Base-by-base conservation (phyloP, 2,797 vertebrate genomes). In the Sebastes dallii region DNA sequence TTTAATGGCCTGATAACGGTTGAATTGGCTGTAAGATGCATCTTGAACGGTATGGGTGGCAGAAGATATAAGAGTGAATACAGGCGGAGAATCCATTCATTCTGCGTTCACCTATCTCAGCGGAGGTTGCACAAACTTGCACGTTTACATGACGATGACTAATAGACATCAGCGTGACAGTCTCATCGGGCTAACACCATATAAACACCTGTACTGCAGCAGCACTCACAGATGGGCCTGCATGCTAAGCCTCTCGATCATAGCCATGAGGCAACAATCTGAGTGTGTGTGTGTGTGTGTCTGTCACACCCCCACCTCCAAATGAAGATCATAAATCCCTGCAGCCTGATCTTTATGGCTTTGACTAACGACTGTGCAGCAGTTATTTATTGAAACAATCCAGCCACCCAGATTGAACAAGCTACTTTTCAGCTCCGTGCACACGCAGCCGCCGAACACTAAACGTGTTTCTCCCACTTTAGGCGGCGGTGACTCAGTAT, bases 331-430 rank as follows among this genome's bases (percentile, higher is more conserved):
- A 92, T 94, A 94, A 95, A 94, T 95, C 89, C 86, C 88, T 13
- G 36, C 81, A 80, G 91, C 80, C 82, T 86, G 90, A 94, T 95
- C 76, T 94, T 95, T 95, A 95, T 90, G 88, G 90, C 89, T 90
- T 83, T 90, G 86, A 94, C 89, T 94, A 94, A 95, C 75, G 92
- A 94, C 88, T 92, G 80, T 88, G 89, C 86, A 83, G 84, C 83
- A 77, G 91, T 93, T 93, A 94, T 94, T 95, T 94, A 95, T 93
- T 94, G 92, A 93, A 95, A 94, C 92, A 94, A 95, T 94, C 88
- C 86, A 90, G 79, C 80, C 87, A 85, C 86, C 89, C 89, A 88
- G 90, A 93, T 84, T 90, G 92, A 94, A 94, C 92, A 92, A 94
- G 92, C 82, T 87, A 90, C 91, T 91, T 91, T 87, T 77, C 66